phyloP scores from a whole-genome alignment of 2,888 invertebrate genomes.

The Steinernema scapterisci region DNA sequence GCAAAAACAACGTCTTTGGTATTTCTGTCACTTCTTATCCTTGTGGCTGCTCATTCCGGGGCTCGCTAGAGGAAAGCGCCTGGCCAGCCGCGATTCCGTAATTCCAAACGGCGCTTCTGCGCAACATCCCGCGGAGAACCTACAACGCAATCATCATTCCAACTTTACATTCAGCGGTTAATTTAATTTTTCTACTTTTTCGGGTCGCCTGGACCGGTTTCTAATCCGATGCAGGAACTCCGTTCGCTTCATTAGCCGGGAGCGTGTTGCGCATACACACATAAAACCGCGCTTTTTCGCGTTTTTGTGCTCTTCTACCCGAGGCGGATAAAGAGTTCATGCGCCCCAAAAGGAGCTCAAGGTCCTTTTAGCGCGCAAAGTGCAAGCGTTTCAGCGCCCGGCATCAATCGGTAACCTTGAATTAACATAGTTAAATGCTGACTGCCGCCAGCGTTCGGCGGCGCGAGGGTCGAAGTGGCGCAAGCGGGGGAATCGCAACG shows the following conservation, averaged over 20 bases:
- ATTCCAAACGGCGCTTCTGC: background rate
- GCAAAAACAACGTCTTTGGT: background rate
- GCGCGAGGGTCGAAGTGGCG: background rate
- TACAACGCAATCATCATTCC: background rate
- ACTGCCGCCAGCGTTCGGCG: too few relatives aligned
- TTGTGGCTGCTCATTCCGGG: too few relatives aligned
- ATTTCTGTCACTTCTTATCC: background rate
- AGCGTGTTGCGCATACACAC: background rate
- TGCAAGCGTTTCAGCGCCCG: background rate
- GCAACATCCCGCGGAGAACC: background rate
- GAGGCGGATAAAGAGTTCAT: background rate
- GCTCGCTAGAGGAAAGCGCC: too few relatives aligned
- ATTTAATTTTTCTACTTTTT: too few relatives aligned
- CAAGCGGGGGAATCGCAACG: background rate
- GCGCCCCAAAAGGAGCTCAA: constrained; percentile 10
- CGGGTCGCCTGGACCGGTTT: too few relatives aligned
- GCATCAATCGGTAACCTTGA: constrained; percentile 18
- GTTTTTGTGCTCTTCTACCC: background rate
- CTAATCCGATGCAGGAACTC: too few relatives aligned
- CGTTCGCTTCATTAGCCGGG: too few relatives aligned
- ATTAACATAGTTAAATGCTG: constrained; percentile 26
- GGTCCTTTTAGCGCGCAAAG: constrained; percentile 22
- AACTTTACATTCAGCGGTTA: too few relatives aligned
- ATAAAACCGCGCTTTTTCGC: constrained; percentile 1
- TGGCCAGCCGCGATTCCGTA: too few relatives aligned